A percentile compares a stretch with the other conserved stretches of the same genome.
Evolutionary conservation across 2,113 vertebrate genomes (phyloP).

Genomic region (Clarias batrachus): DNA sequence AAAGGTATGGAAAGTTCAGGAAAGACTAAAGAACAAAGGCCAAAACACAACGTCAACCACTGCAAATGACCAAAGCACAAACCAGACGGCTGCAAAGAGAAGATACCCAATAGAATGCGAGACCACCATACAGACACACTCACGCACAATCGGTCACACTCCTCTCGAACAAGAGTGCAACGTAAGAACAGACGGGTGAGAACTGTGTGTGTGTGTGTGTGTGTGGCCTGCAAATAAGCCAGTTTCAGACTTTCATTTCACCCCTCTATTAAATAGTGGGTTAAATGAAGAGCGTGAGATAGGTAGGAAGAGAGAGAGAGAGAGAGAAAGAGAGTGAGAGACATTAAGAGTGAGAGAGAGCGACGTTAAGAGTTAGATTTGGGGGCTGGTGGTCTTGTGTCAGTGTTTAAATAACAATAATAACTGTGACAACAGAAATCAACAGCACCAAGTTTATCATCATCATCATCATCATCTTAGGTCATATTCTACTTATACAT

Average conservation of each 20-base stretch:
- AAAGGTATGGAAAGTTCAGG: constrained; percentile 27
- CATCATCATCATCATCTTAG: constrained; percentile 54
- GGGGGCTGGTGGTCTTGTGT: constrained; percentile 67
- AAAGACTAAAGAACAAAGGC: constrained; percentile 57
- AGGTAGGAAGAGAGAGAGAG: constrained; percentile 19
- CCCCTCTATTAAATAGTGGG: constrained; percentile 26
- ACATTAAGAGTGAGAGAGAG: constrained; percentile 25
- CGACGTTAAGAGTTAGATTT: constrained; percentile 45
- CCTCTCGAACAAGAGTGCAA: constrained; percentile 35
- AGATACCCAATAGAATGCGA: constrained; percentile 43
- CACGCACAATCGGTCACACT: constrained; percentile 13
- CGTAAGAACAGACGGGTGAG: constrained; percentile 26
- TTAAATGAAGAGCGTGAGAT: constrained; percentile 19
- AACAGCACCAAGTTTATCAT: constrained; percentile 55
- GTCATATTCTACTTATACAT: constrained; percentile 43
- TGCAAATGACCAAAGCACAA: constrained; percentile 50
- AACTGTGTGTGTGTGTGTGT: constrained; percentile 31
- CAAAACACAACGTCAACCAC: constrained; percentile 48
- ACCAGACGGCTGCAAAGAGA: constrained; percentile 52
- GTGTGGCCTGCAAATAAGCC: constrained; percentile 35
- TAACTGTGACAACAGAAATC: constrained; percentile 62
- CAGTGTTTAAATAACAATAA: constrained; percentile 74
- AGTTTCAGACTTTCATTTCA: constrained; percentile 36
- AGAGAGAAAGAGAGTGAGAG: constrained; percentile 29
- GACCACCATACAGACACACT: constrained; percentile 34